These are phyloP conservation scores for Drosophila pachea DNA, from an alignment of 1,140 invertebrate species.

Conservation along the genomic window DNA sequence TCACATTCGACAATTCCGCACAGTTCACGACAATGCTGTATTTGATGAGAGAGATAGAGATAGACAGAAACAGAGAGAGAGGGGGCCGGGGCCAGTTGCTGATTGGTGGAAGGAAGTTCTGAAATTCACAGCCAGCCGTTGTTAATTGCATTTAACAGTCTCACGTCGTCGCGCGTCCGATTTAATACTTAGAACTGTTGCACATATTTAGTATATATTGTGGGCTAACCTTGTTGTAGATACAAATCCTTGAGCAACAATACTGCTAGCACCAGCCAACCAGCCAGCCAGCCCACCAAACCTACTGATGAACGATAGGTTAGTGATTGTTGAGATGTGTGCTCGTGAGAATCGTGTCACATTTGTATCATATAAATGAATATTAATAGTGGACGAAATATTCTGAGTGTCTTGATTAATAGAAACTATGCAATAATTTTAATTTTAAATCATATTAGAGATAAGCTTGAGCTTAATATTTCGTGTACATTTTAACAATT, in stretches of 20 bases:
- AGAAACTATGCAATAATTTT: not conserved
- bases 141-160: constrained; percentile 40
- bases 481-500: not conserved
- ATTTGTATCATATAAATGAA: constrained; percentile 10
- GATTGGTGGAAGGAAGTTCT: constrained; percentile 16
- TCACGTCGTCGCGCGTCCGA: constrained; percentile 33
- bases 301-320: constrained; percentile 36
- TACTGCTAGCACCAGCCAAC: constrained; percentile 32
- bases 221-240: constrained; percentile 52
- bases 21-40: constrained; percentile 40
- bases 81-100: constrained; percentile 14
- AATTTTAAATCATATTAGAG: no score
- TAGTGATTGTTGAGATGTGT: constrained; percentile 24
- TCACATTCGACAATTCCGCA: constrained; percentile 34
- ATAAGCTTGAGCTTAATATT: no score
- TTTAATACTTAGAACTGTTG: constrained; percentile 51
- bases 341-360: constrained; percentile 11
- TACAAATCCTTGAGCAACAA: constrained; percentile 51
- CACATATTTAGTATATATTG: constrained; percentile 50
- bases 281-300: constrained; percentile 38
- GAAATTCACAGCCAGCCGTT: constrained; percentile 36
- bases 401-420: not conserved
- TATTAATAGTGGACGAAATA: not conserved
- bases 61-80: constrained; percentile 8
- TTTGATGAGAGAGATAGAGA: constrained; percentile 19